phyloP scores from a whole-genome alignment of 2,888 invertebrate species.

The Diploptera punctata region DNA sequence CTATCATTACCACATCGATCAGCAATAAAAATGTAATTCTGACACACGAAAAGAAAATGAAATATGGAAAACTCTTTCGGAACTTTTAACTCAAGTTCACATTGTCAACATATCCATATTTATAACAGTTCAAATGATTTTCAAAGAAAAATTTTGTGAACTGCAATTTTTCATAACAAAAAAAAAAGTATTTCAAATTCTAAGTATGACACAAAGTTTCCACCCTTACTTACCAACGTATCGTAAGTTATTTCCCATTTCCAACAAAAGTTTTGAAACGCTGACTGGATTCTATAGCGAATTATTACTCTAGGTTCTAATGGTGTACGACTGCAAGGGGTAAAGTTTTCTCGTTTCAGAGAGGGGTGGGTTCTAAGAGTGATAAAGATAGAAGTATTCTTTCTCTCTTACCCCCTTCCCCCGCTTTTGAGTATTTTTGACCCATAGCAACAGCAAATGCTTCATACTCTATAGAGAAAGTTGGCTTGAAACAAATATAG shows the following conservation, averaged over 20 bases:
- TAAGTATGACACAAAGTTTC: too few relatives aligned
- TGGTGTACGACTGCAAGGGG: background rate
- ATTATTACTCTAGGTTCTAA: background rate
- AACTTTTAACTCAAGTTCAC: too few relatives aligned
- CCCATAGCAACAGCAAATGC: background rate
- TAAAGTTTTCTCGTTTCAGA: background rate
- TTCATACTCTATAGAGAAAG: constrained; percentile 14
- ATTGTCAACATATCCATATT: too few relatives aligned
- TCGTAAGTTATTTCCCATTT: background rate
- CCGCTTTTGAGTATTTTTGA: background rate
- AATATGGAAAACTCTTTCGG: too few relatives aligned
- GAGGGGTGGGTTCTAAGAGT: background rate
- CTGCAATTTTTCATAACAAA: too few relatives aligned
- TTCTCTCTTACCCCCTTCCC: background rate
- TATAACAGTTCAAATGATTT: too few relatives aligned
- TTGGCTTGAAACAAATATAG: constrained; percentile 14
- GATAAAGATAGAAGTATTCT: background rate
- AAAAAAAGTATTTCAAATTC: too few relatives aligned
- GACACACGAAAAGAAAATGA: too few relatives aligned
- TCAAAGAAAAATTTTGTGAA: too few relatives aligned
- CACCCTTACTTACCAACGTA: background rate
- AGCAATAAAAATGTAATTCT: too few relatives aligned
- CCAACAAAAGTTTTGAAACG: background rate
- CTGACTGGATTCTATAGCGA: background rate
- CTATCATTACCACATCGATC: too few relatives aligned